phyloP scores from a whole-genome alignment of 2,888 invertebrate genomes.

The Lapara coniferarum region DNA sequence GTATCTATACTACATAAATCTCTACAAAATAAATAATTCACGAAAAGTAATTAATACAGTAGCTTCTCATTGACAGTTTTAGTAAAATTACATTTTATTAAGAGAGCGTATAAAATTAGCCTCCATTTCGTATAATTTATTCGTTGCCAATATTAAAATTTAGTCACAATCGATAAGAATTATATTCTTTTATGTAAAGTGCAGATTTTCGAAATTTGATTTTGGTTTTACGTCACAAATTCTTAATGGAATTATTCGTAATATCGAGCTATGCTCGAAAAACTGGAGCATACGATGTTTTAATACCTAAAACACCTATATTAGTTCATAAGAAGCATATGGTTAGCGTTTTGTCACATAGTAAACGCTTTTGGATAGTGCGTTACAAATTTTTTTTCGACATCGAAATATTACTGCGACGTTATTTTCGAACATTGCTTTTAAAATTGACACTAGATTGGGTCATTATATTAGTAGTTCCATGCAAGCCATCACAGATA shows the following conservation, averaged over 20 bases:
- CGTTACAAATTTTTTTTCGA: not conserved
- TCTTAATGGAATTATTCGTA: not conserved
- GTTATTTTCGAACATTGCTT: conserved; percentile 35
- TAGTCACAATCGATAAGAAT: not conserved
- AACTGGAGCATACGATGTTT: not conserved
- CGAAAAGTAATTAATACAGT: not conserved
- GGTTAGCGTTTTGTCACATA: not conserved
- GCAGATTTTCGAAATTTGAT: not conserved
- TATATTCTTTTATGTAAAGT: not conserved
- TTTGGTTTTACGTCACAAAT: not conserved
- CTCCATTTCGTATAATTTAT: not conserved
- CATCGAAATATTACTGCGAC: not conserved
- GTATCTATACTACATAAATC: not conserved
- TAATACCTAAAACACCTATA: not conserved
- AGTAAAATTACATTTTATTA: not conserved
- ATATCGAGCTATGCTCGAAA: not conserved
- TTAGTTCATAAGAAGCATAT: conserved; percentile 2
- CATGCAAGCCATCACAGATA: conserved; percentile 79
- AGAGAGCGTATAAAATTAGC: conserved; percentile 8
- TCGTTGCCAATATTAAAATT: not conserved
- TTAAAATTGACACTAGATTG: conserved; percentile 39
- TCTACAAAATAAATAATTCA: not conserved
- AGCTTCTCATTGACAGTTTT: not conserved
- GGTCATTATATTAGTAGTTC: conserved; percentile 57
- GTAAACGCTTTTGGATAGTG: conserved; percentile 1